phyloP scores from a whole-genome alignment of 2,888 invertebrate species.

The Eueremaeus valkanovi region DNA sequence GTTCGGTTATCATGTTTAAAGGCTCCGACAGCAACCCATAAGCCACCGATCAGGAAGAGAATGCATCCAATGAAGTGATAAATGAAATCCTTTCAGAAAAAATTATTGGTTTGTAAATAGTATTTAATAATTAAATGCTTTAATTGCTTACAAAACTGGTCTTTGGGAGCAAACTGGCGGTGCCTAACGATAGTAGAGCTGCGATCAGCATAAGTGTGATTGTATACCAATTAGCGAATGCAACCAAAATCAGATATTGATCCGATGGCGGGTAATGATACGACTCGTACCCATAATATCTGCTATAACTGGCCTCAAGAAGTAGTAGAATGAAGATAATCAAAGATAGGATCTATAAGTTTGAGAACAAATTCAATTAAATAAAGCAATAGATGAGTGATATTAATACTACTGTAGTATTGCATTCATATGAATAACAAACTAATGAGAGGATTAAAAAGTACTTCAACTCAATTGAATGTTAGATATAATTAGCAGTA shows the following conservation, averaged over 20 bases:
- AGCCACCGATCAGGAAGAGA: slow-evolving; percentile 37
- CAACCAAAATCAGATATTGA: slow-evolving; percentile 57
- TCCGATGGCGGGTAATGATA: slow-evolving; percentile 24
- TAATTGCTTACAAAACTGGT: slow-evolving; percentile 65
- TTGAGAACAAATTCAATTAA: no score
- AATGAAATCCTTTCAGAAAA: slow-evolving; percentile 36
- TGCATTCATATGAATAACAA: no score
- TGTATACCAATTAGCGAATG: slow-evolving; percentile 71
- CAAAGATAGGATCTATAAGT: slow-evolving; percentile 35
- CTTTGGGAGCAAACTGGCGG: slow-evolving; percentile 76
- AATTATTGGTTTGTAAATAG: background rate
- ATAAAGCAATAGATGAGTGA: no score
- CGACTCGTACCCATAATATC: background rate
- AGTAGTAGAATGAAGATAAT: slow-evolving; percentile 59
- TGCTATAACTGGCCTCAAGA: slow-evolving; percentile 51
- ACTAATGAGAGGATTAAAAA: no score
- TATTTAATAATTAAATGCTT: background rate
- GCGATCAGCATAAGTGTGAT: slow-evolving; percentile 70
- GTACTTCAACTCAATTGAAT: no score
- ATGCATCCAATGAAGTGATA: slow-evolving; percentile 37
- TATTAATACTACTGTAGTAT: no score
- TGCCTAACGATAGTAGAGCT: slow-evolving; percentile 71
- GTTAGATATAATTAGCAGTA: no score
- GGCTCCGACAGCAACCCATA: slow-evolving; percentile 24
- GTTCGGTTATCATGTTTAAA: slow-evolving; percentile 21